Percentiles rank a stretch among this genome's conserved stretches.
phyloP scores from a whole-genome alignment of 2,113 vertebrate species.

The Chitala chitala region DNA sequence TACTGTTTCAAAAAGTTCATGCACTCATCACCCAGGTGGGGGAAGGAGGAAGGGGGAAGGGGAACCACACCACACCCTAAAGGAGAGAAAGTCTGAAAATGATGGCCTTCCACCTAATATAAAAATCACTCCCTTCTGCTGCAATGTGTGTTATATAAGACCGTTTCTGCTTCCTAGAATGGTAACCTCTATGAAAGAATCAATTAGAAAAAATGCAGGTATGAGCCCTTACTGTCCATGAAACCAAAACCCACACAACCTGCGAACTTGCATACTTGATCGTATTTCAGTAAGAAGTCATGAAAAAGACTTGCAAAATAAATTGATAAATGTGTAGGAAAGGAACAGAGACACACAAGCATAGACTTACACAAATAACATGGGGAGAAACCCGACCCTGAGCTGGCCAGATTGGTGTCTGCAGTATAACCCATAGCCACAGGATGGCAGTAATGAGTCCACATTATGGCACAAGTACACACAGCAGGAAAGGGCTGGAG shows the following conservation, averaged over 20 bases:
- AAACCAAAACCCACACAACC: not conserved
- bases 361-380: no score
- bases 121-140: not conserved
- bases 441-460: slow-evolving; percentile 9
- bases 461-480: not conserved
- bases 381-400: no score
- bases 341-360: not conserved
- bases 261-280: no score
- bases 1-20: not conserved
- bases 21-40: not conserved
- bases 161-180: not conserved
- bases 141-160: not conserved
- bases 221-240: not conserved
- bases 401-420: not conserved
- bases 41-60: not conserved
- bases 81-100: not conserved
- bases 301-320: not conserved
- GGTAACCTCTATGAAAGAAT: not conserved
- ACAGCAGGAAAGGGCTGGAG: slow-evolving; percentile 2
- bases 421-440: slow-evolving; percentile 14
- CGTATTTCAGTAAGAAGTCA: not conserved
- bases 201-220: not conserved
- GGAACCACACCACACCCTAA: not conserved
- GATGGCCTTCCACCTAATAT: not conserved
- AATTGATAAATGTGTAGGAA: not conserved